Evolutionary conservation across 2,797 vertebrate genomes (phyloP).

Genomic region (Cyclura pinguis): DNA sequence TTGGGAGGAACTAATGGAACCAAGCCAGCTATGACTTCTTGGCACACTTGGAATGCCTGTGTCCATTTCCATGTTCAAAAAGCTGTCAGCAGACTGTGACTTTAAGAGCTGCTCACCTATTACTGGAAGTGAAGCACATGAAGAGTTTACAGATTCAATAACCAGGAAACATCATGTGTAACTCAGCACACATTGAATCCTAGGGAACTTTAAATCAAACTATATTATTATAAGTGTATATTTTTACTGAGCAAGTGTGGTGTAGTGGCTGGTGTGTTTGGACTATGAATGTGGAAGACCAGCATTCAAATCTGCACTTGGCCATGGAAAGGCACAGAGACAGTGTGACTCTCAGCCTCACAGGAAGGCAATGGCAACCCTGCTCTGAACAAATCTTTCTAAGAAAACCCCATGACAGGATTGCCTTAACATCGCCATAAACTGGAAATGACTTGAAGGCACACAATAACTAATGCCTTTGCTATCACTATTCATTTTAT

Average conservation of each 20-base stretch:
- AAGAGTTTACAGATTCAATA: not conserved
- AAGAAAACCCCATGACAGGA: no score
- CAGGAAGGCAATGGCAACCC: no score
- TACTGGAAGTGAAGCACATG: slow-evolving; percentile 69
- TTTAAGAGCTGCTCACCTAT: slow-evolving; percentile 89
- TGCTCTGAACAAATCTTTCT: not conserved
- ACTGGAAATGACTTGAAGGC: no score
- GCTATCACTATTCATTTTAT: not conserved
- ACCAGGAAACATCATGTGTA: not conserved
- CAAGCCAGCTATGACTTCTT: slow-evolving; percentile 89
- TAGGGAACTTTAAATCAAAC: not conserved
- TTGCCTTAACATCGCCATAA: no score
- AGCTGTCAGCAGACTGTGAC: slow-evolving; percentile 91
- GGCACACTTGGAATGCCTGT: slow-evolving; percentile 77
- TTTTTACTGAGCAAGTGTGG: no score
- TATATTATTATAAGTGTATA: not conserved
- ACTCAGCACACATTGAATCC: not conserved
- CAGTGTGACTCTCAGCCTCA: no score
- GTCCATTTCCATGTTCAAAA: slow-evolving; percentile 91
- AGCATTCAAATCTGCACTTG: no score
- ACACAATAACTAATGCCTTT: not conserved
- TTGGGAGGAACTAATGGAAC: slow-evolving; percentile 80
- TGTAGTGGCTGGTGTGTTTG: no score
- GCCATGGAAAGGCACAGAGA: no score
- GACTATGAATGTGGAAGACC: no score